Base-by-base conservation (phyloP, 2,797 vertebrate genomes). In the Stomatorhinus walkeri region DNA sequence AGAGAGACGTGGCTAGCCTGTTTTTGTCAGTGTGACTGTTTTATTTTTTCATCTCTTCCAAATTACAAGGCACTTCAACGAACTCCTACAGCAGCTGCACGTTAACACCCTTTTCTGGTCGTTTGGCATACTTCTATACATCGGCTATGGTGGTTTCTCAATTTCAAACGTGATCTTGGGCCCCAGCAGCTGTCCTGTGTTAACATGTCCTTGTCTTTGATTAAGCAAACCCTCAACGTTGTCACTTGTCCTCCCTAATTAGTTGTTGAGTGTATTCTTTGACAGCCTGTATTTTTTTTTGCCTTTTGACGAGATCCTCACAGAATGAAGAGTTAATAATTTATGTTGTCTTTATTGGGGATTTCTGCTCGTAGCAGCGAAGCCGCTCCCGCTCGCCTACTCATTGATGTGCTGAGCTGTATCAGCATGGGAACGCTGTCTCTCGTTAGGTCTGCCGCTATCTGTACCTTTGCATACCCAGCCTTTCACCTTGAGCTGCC, bases 11-110 rank as follows among this genome's bases (percentile, higher is more conserved):
- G 28, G 68, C 32, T 36, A 5, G 32, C 68, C 68, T 72, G 24
- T 16, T 96, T 97, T 97, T 96, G 95, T 95, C 88, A 91, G 22
- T 59, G 56, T 59, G 76, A 81, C 94, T 95, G 94, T 92, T 91
- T 93, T 91, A 94, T 93, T 95, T 96, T 94, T 94, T 90, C 28
- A 48, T 48, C 51, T 46, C 36, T 46, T 83, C 8, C 52, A 81
- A 46, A 40, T 81, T 81, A n/a, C 81, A 19, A 40, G 16, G 12
- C 14, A 16, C 72, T 43, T 40, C 14, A 19, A 43, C 1, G 4
- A 43, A 8, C 28, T 16, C 36, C 72, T 79, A 43, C 16, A 79
- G 72, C 72, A 43, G 72, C 72, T 79, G 72, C 72, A 12, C 19
- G 36, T 79, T 43, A 4, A 46, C 76, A 46, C 40, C 14, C 36